phyloP scores from a whole-genome alignment of 2,888 invertebrate genomes.

The Anoncus sp. region DNA sequence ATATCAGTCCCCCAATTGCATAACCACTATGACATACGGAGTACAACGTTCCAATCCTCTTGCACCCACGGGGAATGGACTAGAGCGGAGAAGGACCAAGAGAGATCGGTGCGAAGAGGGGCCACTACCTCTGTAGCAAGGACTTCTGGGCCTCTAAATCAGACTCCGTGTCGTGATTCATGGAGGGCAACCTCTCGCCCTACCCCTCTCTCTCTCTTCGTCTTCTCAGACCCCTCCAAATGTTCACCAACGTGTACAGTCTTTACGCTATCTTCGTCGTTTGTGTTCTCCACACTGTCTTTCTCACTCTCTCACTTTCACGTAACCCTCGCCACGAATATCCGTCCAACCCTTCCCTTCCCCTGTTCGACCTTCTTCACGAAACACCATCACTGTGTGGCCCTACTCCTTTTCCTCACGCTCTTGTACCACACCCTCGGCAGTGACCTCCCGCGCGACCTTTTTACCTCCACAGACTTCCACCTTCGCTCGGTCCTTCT shows the following conservation, averaged over 20 bases:
- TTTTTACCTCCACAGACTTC: constrained; percentile 76
- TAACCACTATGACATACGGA: constrained; percentile 67
- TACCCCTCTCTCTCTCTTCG: constrained; percentile 62
- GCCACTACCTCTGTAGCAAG: constrained; percentile 76
- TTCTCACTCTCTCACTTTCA: constrained; percentile 54
- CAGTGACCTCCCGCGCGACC: constrained; percentile 80
- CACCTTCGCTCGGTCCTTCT: constrained; percentile 65
- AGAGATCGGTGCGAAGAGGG: constrained; percentile 60
- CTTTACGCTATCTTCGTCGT: constrained; percentile 61
- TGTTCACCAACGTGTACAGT: constrained; percentile 52
- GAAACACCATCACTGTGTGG: constrained; percentile 45
- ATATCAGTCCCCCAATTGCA: constrained; percentile 44
- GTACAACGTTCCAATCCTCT: constrained; percentile 64
- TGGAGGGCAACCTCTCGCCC: constrained; percentile 81
- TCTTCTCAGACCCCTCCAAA: constrained; percentile 62
- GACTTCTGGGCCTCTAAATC: constrained; percentile 82
- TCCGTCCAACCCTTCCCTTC: constrained; percentile 38
- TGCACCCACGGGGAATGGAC: constrained; percentile 34
- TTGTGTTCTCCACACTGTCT: constrained; percentile 48
- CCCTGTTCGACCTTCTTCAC: constrained; percentile 30
- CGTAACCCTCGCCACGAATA: constrained; percentile 37
- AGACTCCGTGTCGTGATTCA: constrained; percentile 83
- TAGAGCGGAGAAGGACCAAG: constrained; percentile 71
- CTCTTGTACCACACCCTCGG: constrained; percentile 76
- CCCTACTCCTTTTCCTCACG: constrained; percentile 69